These are phyloP conservation scores for Apotomis capreana DNA, from an alignment of 2,888 invertebrate species.

Conservation along the genomic window DNA sequence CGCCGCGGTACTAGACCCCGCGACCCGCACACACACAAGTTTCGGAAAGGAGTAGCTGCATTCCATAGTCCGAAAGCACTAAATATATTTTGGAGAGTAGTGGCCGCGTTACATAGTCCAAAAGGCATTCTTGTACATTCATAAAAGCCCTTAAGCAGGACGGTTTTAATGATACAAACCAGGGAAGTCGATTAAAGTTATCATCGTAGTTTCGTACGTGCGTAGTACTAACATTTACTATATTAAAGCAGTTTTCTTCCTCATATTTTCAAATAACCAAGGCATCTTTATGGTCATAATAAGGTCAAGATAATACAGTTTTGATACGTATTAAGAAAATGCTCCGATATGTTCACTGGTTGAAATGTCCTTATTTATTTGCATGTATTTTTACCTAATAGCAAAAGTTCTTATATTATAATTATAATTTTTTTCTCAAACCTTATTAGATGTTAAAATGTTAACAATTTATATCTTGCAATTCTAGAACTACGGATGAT, in stretches of 20 bases:
- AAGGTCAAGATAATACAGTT: background rate
- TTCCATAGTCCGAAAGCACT: slow-evolving; percentile 1
- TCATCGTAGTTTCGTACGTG: background rate
- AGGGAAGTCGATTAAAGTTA: background rate
- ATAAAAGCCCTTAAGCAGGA: background rate
- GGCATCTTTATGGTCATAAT: background rate
- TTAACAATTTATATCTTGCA: background rate
- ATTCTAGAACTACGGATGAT: slow-evolving; percentile 1
- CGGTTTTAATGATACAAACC: background rate
- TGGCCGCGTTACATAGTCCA: background rate
- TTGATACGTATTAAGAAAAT: background rate
- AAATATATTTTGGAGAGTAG: background rate
- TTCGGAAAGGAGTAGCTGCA: background rate
- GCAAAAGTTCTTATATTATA: too few relatives aligned
- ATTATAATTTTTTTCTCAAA: too few relatives aligned
- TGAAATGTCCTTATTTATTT: background rate
- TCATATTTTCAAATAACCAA: background rate
- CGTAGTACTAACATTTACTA: background rate
- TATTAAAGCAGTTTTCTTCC: background rate
- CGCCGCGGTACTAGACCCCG: slow-evolving; percentile 74
- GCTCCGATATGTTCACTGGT: background rate
- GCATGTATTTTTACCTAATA: too few relatives aligned
- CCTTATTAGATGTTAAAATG: too few relatives aligned
- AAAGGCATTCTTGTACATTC: background rate
- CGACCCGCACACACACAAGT: slow-evolving; percentile 31